Base-by-base conservation (phyloP, 1,140 invertebrate genomes). In the Dendrolimus kikuchii region DNA sequence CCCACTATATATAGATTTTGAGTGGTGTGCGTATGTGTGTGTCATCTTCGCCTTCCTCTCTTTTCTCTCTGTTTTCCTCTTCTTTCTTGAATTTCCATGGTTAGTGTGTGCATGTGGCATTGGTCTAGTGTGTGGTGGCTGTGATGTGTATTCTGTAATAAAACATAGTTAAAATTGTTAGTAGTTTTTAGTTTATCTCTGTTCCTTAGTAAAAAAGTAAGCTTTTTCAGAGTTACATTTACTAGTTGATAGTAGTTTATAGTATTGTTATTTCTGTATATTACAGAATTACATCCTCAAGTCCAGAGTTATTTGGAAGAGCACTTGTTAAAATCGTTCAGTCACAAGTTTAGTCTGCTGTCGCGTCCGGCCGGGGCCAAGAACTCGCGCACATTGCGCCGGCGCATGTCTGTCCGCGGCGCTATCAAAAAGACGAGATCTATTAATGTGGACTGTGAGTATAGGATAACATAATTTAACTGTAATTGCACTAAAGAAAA, bases 291-390 rank as follows among this genome's bases (percentile, higher is more conserved):
- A 41, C 94, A 95, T 81, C 91, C 92, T 7, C 91, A 95, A 89
- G 94, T 97, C 5, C 92, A 95, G 67, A 92, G 93, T 68, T 97
- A 97, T 85, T 87, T 98, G 51, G 95, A 96, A 69, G 94, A 96
- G 71, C 93, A 96, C 68, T 73, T 96, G n/a, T 87, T 94, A 68
- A 94, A 94, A 62, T 92, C 93, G 40, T 92, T 96, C 50, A 92
- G 92, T 36, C 90, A 92, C 67, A 93, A 93, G 67, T 89, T 90
- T 23, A 92, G 90, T 55, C 88, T 95, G 55, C 85, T 94, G 23
- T 88, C 89, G 44, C 88, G 89, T 46, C 90, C 88, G 9, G 81
- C 87, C 0, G 60, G 84, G n/a, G 59, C 85, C 4, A 68, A 84
- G 40, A 81, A 88, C n/a, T 54, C 63, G 10, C 87, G 89, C 52